phyloP scores from a whole-genome alignment of 2,888 invertebrate genomes.

The Acleris sparsana region DNA sequence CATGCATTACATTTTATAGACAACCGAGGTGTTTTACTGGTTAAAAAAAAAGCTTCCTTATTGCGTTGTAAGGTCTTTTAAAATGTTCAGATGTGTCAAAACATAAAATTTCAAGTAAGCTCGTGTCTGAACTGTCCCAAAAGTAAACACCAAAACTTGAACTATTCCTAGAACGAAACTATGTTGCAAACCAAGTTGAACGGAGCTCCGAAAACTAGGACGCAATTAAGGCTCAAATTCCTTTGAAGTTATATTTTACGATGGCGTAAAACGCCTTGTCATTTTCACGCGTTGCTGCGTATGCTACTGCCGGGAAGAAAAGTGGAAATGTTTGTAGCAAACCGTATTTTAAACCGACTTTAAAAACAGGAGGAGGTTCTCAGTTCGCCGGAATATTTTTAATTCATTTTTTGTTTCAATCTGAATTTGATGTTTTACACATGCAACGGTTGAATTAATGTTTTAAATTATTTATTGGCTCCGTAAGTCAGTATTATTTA shows the following conservation, averaged over 20 bases:
- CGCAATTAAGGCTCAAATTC: constrained; percentile 46
- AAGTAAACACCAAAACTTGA: not conserved
- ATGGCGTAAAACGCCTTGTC: constrained; percentile 56
- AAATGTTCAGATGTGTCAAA: not conserved
- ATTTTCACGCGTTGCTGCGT: constrained; percentile 51
- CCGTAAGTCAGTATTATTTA: too few species aligned
- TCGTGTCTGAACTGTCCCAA: not conserved
- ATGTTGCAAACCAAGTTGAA: constrained; percentile 18
- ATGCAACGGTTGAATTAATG: too few species aligned
- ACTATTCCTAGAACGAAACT: constrained; percentile 25
- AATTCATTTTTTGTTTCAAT: too few species aligned
- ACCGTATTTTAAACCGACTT: not conserved
- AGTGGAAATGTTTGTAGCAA: constrained; percentile 31
- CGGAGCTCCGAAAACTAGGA: constrained; percentile 29
- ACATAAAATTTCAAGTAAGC: not conserved
- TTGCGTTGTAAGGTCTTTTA: too few species aligned
- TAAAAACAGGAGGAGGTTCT: too few species aligned
- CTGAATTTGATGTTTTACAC: too few species aligned
- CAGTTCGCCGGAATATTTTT: too few species aligned
- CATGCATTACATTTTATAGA: too few species aligned
- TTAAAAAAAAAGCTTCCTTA: too few species aligned
- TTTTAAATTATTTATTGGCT: too few species aligned
- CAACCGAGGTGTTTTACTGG: too few species aligned
- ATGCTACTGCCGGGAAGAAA: constrained; percentile 37
- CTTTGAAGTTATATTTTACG: constrained; percentile 53